Base-by-base conservation (phyloP, 2,888 invertebrate species). In the Drosophila suboccidentalis region DNA sequence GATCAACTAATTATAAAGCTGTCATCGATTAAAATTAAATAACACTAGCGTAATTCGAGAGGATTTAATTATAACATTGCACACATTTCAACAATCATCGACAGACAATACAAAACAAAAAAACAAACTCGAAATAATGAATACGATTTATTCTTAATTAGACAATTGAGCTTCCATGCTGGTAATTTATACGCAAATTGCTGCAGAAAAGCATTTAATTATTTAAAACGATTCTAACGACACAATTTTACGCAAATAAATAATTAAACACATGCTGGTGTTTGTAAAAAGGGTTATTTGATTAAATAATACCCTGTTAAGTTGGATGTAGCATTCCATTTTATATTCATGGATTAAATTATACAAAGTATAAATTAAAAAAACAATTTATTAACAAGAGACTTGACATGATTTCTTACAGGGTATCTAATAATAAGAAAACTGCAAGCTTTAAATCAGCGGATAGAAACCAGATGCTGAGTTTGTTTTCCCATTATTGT, bases 91-190 rank as follows among this genome's bases (percentile, higher is more conserved):
- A 29, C 6, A 13, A 43, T 38, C 46, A 39, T 44, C 32, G 46
- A 17, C 15, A 43, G 38, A 29, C 39, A 17, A 61, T 15, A 43
- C 8, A 38, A 10, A 43, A 43, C 8, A 38, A 10, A 43, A 22
- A 34, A 32, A 10, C 2, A 41, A 61, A 43, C 39, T 19, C 29
- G 11, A 49, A 17, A 39, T 74, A 69, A 78, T 82, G 61, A 54
- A 68, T 68, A 54, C 49, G 44, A 51, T 62, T 68, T 55, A 46
- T 43, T 57, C 60, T 46, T 62, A 70, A 80, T 80, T 71, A 49
- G 41, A 22, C 74, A 22, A 58, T 68, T 58, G 43, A 22, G 34
- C 44, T 49, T 53, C 39, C 17, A 51, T 10, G 29, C 39, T n/a
- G 59, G 29, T 54, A n/a, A 59, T 46, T 13, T 58, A 57, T 59